These are phyloP conservation scores for Muraenolepis orangiensis DNA, from an alignment of 2,797 vertebrate species.

Conservation along the genomic window DNA sequence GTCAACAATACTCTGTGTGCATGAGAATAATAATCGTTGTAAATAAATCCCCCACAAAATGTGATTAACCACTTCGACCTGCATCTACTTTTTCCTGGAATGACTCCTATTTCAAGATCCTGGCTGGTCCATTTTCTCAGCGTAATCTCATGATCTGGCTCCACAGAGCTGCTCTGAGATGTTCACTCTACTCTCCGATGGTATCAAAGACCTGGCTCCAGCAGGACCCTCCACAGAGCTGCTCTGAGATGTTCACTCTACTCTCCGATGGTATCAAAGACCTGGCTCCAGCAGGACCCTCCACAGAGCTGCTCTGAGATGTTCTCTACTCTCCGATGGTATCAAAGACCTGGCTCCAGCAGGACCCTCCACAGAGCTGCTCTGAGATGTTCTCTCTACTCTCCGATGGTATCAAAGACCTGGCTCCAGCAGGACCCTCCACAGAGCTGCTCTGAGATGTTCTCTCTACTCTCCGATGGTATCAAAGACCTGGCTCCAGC, in stretches of 20 bases:
- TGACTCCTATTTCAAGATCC: not conserved
- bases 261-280: slow-evolving; percentile 21
- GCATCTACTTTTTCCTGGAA: not conserved
- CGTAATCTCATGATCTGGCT: not conserved
- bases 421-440: slow-evolving; percentile 62
- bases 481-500: slow-evolving; percentile 51
- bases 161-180: too few species aligned
- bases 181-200: slow-evolving; percentile 43
- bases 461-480: slow-evolving; percentile 34
- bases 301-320: too few species aligned
- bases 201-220: slow-evolving; percentile 48
- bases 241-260: slow-evolving; percentile 58
- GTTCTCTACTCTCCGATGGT: slow-evolving; percentile 40
- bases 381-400: slow-evolving; percentile 55
- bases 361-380: too few species aligned
- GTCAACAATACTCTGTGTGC: not conserved
- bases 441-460: too few species aligned
- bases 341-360: slow-evolving; percentile 51
- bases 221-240: slow-evolving; percentile 54
- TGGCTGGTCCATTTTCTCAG: not conserved
- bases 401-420: slow-evolving; percentile 28
- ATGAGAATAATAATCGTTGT: not conserved
- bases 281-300: slow-evolving; percentile 61
- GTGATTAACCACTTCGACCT: not conserved
- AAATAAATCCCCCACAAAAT: not conserved